Evolutionary conservation across 1,140 invertebrate species (phyloP).

Genomic region (Sminthurides bifidus): DNA sequence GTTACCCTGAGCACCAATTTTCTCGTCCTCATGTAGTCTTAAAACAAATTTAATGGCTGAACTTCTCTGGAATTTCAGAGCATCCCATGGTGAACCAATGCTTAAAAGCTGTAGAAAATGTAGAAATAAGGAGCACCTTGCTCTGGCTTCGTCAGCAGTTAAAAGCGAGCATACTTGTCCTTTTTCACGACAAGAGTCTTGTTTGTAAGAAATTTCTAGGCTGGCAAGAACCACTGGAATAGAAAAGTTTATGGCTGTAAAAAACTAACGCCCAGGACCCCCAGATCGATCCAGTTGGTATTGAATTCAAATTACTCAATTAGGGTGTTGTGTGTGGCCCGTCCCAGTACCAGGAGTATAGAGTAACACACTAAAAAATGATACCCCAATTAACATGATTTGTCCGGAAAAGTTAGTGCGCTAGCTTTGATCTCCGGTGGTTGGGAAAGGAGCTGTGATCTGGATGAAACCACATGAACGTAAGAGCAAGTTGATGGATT

Average conservation of each 20-base stretch:
- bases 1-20: background rate
- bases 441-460: no score
- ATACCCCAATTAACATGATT: slow-evolving; percentile 32
- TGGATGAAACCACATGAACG: slow-evolving; percentile 15
- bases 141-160: no score
- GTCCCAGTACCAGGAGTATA: no score
- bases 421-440: no score
- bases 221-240: no score
- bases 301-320: slow-evolving; percentile 34
- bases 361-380: no score
- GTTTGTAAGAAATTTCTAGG: no score
- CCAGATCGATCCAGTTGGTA: slow-evolving; percentile 17
- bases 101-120: background rate
- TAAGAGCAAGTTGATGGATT: background rate
- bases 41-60: slow-evolving; percentile 18
- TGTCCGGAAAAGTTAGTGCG: slow-evolving; percentile 28
- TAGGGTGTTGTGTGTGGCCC: slow-evolving; percentile 32
- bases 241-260: no score
- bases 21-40: slow-evolving; percentile 8
- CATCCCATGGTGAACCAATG: background rate
- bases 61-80: background rate
- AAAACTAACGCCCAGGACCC: no score
- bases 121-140: no score
- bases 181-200: no score
- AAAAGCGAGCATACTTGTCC: no score